A percentile compares a stretch with the other conserved stretches of the same genome.
These are phyloP conservation scores for Epizoanthus fatuus DNA, from an alignment of 92 coral and sea anemone species.

Conservation along the genomic window DNA sequence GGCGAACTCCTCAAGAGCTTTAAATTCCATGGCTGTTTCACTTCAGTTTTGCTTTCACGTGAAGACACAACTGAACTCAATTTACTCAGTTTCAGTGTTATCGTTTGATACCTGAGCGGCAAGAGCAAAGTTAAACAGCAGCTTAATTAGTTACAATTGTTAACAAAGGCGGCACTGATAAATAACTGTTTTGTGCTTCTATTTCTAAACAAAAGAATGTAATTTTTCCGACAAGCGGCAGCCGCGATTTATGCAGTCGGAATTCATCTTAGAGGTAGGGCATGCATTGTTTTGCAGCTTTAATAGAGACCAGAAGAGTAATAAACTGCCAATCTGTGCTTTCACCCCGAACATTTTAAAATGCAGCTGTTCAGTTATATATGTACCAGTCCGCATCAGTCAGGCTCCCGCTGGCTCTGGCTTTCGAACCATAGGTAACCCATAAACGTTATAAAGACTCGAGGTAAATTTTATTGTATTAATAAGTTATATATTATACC, in stretches of 20 bases:
- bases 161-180: background rate
- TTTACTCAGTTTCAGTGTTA: background rate
- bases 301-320: background rate
- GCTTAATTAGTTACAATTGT: background rate
- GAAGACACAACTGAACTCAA: background rate
- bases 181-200: background rate
- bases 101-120: background rate
- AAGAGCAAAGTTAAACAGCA: conserved; percentile 1
- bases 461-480: no score
- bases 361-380: no score
- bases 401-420: no score
- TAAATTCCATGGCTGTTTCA: background rate
- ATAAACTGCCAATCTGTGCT: background rate
- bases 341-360: no score
- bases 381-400: no score
- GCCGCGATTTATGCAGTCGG: background rate
- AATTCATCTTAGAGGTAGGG: background rate
- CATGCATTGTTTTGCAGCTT: background rate
- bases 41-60: background rate
- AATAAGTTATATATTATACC: no score
- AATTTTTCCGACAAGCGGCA: background rate
- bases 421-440: no score
- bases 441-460: no score
- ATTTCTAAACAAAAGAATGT: background rate
- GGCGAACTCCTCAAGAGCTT: background rate